Conservation (phyloP, 2,888 invertebrate species). For the Prosapia bicincta region DNA sequence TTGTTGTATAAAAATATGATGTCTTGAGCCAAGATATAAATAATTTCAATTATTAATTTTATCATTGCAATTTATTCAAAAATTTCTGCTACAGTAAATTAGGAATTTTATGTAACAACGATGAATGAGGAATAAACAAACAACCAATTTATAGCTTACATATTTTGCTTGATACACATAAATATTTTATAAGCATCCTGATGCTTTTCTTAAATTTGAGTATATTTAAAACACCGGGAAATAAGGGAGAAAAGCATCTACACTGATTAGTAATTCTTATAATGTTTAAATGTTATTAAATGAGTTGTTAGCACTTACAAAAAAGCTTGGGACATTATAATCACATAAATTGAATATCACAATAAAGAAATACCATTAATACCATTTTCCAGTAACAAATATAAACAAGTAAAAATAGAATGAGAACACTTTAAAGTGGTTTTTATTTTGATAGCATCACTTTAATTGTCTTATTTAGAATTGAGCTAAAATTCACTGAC, state of each 20-base stretch:
- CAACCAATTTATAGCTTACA: no score
- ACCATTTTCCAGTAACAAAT: not conserved
- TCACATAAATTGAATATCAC: no score
- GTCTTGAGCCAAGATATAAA: no score
- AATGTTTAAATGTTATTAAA: not conserved
- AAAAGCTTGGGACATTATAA: not conserved
- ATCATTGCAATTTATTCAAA: no score
- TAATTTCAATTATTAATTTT: no score
- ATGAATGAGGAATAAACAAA: no score
- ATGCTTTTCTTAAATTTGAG: no score
- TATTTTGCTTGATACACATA: no score
- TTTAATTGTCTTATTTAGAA: not conserved
- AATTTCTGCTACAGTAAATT: no score
- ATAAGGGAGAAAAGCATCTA: not conserved
- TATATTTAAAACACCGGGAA: not conserved
- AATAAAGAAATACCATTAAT: not conserved
- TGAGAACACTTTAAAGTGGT: slow-evolving; percentile 2
- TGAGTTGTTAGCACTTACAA: not conserved
- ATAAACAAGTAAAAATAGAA: not conserved
- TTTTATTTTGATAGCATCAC: not conserved
- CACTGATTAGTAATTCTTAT: not conserved
- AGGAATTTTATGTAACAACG: no score
- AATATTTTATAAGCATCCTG: no score
- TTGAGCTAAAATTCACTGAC: not conserved
- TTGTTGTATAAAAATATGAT: no score